Conservation (phyloP, 1,140 invertebrate genomes). For the Cylas formicarius region DNA sequence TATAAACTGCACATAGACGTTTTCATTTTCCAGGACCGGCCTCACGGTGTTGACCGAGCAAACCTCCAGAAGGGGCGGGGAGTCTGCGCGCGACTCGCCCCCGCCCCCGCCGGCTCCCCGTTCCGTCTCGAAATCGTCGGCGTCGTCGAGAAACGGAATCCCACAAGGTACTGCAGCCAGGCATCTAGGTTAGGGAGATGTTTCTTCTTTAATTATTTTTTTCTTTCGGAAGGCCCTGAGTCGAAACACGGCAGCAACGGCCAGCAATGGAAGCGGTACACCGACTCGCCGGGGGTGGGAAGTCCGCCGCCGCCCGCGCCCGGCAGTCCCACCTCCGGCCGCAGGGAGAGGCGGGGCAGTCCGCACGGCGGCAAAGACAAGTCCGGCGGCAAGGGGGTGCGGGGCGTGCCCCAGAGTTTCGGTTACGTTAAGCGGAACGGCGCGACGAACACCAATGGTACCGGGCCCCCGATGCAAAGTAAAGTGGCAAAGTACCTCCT, state of each 20-base stretch:
- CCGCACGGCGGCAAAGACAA: conserved; percentile 34
- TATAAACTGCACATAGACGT: too few species aligned
- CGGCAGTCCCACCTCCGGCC: conserved; percentile 43
- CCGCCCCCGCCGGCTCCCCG: conserved; percentile 27
- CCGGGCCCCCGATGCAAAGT: conserved; percentile 30
- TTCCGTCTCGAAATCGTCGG: conserved; percentile 18
- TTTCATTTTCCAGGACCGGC: conserved; percentile 17
- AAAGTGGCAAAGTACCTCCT: conserved; percentile 1
- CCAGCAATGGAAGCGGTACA: conserved; percentile 37
- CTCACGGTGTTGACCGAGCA: conserved; percentile 33
- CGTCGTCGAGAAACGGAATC: conserved; percentile 20
- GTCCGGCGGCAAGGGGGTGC: conserved; percentile 42
- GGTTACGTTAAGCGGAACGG: conserved; percentile 14
- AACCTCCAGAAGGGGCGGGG: conserved; percentile 24
- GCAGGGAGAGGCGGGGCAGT: conserved; percentile 41
- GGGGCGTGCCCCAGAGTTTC: conserved; percentile 44
- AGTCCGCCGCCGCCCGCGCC: conserved; percentile 43
- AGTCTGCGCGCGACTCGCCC: conserved; percentile 20
- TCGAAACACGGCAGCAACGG: conserved; percentile 12
- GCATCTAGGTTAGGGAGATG: background rate
- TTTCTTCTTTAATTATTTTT: background rate
- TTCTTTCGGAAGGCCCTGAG: conserved; percentile 5
- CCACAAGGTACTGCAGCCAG: conserved; percentile 16
- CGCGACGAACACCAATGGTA: conserved; percentile 38
- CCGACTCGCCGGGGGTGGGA: conserved; percentile 48